Percentiles rank a stretch among this genome's conserved stretches.
phyloP scores from a whole-genome alignment of 2,113 vertebrate genomes.

The Macroglossus sobrinus region DNA sequence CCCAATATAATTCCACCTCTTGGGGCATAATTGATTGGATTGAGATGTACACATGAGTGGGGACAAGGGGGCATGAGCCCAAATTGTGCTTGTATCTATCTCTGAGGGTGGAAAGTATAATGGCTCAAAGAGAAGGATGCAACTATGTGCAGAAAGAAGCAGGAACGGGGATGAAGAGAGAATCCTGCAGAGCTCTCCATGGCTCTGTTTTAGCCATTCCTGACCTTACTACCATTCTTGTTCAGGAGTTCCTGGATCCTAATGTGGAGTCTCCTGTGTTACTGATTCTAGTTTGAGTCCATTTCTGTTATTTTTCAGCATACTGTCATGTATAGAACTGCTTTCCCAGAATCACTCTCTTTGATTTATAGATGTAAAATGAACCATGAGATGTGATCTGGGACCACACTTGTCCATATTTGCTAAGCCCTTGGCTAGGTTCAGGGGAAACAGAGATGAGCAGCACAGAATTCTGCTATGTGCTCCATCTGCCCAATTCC shows the following conservation, averaged over 20 bases:
- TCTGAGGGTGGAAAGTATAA: neutral
- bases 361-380: neutral
- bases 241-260: neutral
- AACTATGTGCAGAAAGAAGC: neutral
- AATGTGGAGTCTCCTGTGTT: neutral
- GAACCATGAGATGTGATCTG: neutral
- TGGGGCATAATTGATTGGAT: neutral
- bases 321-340: neutral
- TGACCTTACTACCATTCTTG: neutral
- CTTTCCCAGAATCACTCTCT: neutral
- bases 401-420: neutral
- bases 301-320: neutral
- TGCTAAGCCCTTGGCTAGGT: neutral
- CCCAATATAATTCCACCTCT: neutral
- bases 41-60: neutral
- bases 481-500: neutral
- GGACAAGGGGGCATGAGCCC: neutral
- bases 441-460: neutral
- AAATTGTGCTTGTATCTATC: neutral
- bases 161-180: neutral
- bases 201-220: neutral
- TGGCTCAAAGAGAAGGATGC: neutral
- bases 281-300: neutral
- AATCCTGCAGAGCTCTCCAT: neutral
- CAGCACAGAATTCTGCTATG: neutral